phyloP scores from a whole-genome alignment of 2,888 invertebrate genomes.

The Polymixis lichenea region DNA sequence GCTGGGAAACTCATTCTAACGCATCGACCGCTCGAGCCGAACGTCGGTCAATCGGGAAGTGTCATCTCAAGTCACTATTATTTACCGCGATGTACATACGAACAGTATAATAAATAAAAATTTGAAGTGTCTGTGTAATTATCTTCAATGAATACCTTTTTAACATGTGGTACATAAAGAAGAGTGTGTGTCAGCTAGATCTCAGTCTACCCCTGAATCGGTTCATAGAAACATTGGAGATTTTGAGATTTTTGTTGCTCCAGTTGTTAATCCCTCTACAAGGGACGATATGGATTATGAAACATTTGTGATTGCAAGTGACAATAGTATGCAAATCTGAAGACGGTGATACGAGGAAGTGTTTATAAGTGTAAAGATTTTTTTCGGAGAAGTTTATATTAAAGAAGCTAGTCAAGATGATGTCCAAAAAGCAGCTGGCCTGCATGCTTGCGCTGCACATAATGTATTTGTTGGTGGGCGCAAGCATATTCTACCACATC shows the following conservation, averaged over 20 bases:
- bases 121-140: slow-evolving; percentile 54
- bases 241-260: slow-evolving; percentile 71
- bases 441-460: slow-evolving; percentile 94
- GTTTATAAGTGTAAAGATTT: slow-evolving; percentile 69
- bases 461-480: slow-evolving; percentile 94
- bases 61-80: slow-evolving; percentile 65
- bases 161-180: slow-evolving; percentile 77
- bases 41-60: slow-evolving; percentile 83
- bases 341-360: slow-evolving; percentile 65
- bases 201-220: slow-evolving; percentile 70
- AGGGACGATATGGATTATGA: slow-evolving; percentile 80
- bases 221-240: slow-evolving; percentile 72
- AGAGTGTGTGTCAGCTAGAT: slow-evolving; percentile 65
- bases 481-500: slow-evolving; percentile 96
- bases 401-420: slow-evolving; percentile 89
- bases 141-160: slow-evolving; percentile 69
- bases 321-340: slow-evolving; percentile 43
- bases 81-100: slow-evolving; percentile 49
- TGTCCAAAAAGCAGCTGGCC: slow-evolving; percentile 95
- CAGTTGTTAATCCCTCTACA: slow-evolving; percentile 68
- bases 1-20: slow-evolving; percentile 85
- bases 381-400: slow-evolving; percentile 57
- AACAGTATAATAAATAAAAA: slow-evolving; percentile 43
- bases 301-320: slow-evolving; percentile 73
- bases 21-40: slow-evolving; percentile 81